These are phyloP conservation scores for Lordiphosa andalusiaca DNA, from an alignment of 2,888 invertebrate genomes.

Conservation along the genomic window DNA sequence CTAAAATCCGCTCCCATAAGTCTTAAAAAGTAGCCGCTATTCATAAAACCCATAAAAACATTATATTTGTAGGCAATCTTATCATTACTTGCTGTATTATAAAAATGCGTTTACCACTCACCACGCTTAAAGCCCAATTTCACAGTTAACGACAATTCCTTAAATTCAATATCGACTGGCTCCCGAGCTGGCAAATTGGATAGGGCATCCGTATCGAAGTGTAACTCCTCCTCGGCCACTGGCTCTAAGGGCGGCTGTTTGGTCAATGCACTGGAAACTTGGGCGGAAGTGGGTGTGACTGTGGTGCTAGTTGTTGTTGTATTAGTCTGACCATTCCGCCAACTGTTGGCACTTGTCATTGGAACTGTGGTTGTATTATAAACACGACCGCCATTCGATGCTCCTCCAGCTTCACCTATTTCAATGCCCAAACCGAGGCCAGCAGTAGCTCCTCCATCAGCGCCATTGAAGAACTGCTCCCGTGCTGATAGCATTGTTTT, in stretches of 20 bases:
- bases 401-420: conserved; percentile 46
- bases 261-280: background rate
- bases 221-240: conserved; percentile 49
- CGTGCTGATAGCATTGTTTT: conserved; percentile 66
- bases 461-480: conserved; percentile 69
- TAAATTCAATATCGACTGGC: conserved; percentile 87
- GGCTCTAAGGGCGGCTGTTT: conserved; percentile 44
- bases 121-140: conserved; percentile 87
- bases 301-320: conserved; percentile 21
- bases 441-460: conserved; percentile 33
- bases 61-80: conserved; percentile 54
- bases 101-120: conserved; percentile 76
- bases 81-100: conserved; percentile 37
- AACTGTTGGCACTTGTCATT: conserved; percentile 47
- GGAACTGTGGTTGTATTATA: conserved; percentile 73
- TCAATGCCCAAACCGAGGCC: conserved; percentile 68
- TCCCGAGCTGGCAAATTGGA: conserved; percentile 80
- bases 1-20: background rate
- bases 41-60: conserved; percentile 38
- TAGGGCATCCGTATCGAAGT: conserved; percentile 58
- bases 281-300: conserved; percentile 10
- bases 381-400: conserved; percentile 49
- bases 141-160: conserved; percentile 87
- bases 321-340: conserved; percentile 43
- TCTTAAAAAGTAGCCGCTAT: conserved; percentile 51